Percentiles rank a stretch among this genome's conserved stretches.
phyloP scores from a whole-genome alignment of 2,888 invertebrate species.

The Ophion ellenae region DNA sequence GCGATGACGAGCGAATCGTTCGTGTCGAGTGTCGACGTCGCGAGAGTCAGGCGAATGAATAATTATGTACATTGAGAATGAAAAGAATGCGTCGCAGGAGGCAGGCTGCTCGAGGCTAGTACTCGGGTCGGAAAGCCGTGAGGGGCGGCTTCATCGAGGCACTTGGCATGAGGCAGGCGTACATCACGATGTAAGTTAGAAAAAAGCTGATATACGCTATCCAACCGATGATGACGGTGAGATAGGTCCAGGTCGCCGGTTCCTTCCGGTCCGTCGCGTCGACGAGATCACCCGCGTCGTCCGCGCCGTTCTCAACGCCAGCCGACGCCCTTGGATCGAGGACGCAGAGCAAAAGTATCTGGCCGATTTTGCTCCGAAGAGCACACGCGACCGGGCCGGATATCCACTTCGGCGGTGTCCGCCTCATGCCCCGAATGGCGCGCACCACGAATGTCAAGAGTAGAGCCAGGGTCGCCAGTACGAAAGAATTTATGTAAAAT shows the following conservation, averaged over 20 bases:
- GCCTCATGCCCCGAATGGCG: conserved; percentile 68
- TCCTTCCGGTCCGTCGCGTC: conserved; percentile 49
- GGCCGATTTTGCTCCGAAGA: conserved; percentile 75
- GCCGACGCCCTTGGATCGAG: conserved; percentile 78
- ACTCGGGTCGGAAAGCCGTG: too few species aligned
- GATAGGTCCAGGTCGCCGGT: conserved; percentile 74
- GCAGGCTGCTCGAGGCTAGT: too few species aligned
- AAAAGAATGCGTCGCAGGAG: too few species aligned
- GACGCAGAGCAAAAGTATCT: conserved; percentile 74
- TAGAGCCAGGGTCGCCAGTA: conserved; percentile 70
- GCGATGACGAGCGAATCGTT: too few species aligned
- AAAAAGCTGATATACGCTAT: conserved; percentile 71
- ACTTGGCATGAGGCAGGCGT: conserved; percentile 66
- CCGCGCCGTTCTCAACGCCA: conserved; percentile 71
- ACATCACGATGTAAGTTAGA: conserved; percentile 73
- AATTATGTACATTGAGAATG: background rate
- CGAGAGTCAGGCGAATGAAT: background rate
- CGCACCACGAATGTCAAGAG: conserved; percentile 68
- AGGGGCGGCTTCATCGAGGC: conserved; percentile 12
- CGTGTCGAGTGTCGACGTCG: too few species aligned
- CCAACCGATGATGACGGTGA: conserved; percentile 75
- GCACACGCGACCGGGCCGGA: conserved; percentile 66
- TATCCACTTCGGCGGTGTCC: conserved; percentile 74
- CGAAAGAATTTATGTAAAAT: conserved; percentile 76
- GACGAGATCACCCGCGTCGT: conserved; percentile 74